Evolutionary conservation across 2,888 invertebrate species (phyloP), one percentile per base, ranked within the genome.

Genomic region (Masnerella sp.): DNA sequence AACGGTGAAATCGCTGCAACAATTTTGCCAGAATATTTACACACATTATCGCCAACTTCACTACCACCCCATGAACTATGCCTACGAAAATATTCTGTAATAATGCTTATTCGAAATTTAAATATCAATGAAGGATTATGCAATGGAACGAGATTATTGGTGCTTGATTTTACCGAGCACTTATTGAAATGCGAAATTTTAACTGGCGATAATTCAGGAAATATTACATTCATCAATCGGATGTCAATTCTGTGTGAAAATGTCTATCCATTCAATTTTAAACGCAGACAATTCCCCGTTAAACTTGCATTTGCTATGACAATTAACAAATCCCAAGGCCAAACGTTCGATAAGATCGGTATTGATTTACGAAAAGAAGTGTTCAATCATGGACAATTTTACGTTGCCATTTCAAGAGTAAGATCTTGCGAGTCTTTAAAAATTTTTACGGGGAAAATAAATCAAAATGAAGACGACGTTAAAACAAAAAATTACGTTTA

Each of bases 1-100:
- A 45, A 45, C 45, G 45, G 45, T 15, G 45, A 45, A n/a, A 45
- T 45, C 12, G 45, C 45, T 28, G 28, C 45, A 45, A 12, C 45
- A 28, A 15, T 45, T 45, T 28, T 45, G 14, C 45, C 28, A 12
- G 45, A 45, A 25, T 28, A 45, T 45, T 45, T 42, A 11, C 17
- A 40, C 40, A 40, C 40, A 40, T 40, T 40, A 11, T 40, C 40
- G 12, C 40, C 40, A 40, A 17, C 42, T 11, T 42, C 20, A 42
- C 42, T 42, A 22, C 42, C 42, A 42, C 22, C 22, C 4, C 20
- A 42, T 42, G 22, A 42, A 42, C 20, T 42, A 42, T 20, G 42
- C 15, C 11, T 42, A 20, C 42, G 42, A 5, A 40, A 17, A 40
- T 17, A 40, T 40, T 5, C 40, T 14, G 17, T 40, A n/a, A 9